Conservation (phyloP, 2,888 invertebrate species). For the Eupeodes luniger region DNA sequence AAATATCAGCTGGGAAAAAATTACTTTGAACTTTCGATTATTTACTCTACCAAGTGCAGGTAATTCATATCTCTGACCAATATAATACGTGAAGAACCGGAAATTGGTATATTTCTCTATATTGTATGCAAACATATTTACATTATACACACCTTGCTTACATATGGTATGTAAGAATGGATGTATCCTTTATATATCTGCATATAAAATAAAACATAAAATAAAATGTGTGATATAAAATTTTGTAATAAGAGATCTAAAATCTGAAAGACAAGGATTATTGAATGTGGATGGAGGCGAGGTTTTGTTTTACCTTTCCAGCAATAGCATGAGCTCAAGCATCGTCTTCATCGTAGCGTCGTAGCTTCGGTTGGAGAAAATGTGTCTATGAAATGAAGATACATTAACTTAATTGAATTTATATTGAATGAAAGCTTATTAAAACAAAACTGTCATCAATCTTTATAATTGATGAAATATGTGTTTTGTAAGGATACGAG, state of each 20-base stretch:
- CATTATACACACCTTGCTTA: neutral
- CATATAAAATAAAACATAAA: no score
- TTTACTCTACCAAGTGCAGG: neutral
- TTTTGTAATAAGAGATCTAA: no score
- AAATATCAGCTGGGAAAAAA: constrained; percentile 70
- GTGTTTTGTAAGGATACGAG: neutral
- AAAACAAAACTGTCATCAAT: constrained; percentile 14
- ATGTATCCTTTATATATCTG: no score
- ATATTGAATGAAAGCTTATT: constrained; percentile 9
- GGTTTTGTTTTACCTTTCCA: neutral
- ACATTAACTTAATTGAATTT: constrained; percentile 35
- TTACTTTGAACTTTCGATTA: constrained; percentile 63
- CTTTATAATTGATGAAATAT: constrained; percentile 14
- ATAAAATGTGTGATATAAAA: no score
- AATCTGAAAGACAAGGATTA: no score
- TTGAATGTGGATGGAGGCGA: neutral
- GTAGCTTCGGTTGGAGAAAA: neutral
- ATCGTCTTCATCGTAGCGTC: neutral
- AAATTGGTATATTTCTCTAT: constrained; percentile 31
- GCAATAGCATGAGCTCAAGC: neutral
- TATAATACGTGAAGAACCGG: constrained; percentile 17
- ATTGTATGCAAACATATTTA: neutral
- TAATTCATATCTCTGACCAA: constrained; percentile 19
- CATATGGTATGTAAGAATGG: no score
- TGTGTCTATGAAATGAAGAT: constrained; percentile 4